Base-by-base conservation (phyloP, 2,888 invertebrate genomes). In the Argyresthia albistria region DNA sequence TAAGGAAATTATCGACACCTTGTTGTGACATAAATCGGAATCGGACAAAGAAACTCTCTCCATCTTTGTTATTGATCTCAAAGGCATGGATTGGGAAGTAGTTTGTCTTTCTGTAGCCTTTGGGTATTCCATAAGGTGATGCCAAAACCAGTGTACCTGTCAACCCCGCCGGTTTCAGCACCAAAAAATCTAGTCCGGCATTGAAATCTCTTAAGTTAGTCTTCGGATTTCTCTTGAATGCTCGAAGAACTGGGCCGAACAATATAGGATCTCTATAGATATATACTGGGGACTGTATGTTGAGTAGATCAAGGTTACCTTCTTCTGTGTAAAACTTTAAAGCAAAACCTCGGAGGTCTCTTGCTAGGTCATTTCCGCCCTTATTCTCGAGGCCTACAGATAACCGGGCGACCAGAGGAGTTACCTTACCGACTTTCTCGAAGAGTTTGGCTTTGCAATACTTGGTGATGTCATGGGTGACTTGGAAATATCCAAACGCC, bases 21-120 rank as follows among this genome's bases (percentile, higher is more conserved):
- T 96, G 95, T 71, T 96, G 91, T 1, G 95, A 94, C 90, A 95
- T 95, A 67, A 92, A 93, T 73, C 96, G 97, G 81, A 97, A 97
- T 88, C 95, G 97, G 57, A 93, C 95, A 69, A 93, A 97, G 59
- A 92, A 88, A 16, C 89, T 77, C 52, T 93, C 90, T 0, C 92
- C 91, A 2, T 91, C 75, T 49, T 83, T 89, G 73, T 97, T 97
- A 25, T 96, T 90, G 55, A 97, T 72, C 73, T 96, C 96, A 73
- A 95, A 98, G 0, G 96, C 94, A 70, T 97, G 97, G 0, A 94
- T 93, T 1, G 96, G 95, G 65, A 95, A 97, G 43, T 93, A 94
- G 65, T 97, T 93, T 96, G 97, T 97, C 74, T 93, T 92, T 53
- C 97, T 90, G 73, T 91, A 93, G 8, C 97, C 97, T 72, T 96